Base-by-base conservation (phyloP, 2,888 invertebrate genomes). In the Mayetiola destructor region DNA sequence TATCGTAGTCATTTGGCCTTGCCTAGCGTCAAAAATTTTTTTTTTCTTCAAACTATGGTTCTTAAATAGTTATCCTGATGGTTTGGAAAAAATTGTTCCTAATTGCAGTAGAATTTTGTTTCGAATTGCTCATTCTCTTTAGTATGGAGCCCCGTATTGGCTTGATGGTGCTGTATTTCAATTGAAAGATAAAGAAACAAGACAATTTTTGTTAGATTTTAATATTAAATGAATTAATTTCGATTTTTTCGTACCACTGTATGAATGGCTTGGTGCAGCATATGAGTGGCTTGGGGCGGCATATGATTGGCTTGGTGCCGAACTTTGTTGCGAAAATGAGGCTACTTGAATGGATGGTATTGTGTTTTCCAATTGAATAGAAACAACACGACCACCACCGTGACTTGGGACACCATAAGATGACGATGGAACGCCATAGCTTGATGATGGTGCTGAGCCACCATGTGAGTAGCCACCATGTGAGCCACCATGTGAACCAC, bases 321-420 rank as follows among this genome's bases (percentile, higher is more conserved):
- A 75, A 36, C 75, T 72, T 61, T 77, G 71, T 74, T 88, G 87
- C 64, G 84, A 79, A 77, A 82, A 88, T 67, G 89, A 88, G 42
- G 89, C 89, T 61, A 89, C 88, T 71, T 89, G 88, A 73, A 89
- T 85, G 64, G 88, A 88, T 66, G 88, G 88, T 66, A 86, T 85
- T 66, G 88, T 85, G 61, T 85, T 88, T 66, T 88, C 89, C 61
- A 89, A 81, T 73, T 87, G 84, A 72, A 89, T 83, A 63, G 88
- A 89, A 63, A 88, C 86, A 58, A 89, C 88, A 64, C 84, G 80
- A 62, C 78, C 23, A 40, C n/a, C 12, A 18, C 23, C 35, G 40
- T 32, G 32, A 66, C 71, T 73, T 67, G 72, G 83, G 61, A 76
- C 83, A 60, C 84, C 84, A 72, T 84, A 84, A 60, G 76, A 75